These are phyloP conservation scores for Cryptocephalus moraei DNA, from an alignment of 2,888 invertebrate genomes.

Conservation along the genomic window DNA sequence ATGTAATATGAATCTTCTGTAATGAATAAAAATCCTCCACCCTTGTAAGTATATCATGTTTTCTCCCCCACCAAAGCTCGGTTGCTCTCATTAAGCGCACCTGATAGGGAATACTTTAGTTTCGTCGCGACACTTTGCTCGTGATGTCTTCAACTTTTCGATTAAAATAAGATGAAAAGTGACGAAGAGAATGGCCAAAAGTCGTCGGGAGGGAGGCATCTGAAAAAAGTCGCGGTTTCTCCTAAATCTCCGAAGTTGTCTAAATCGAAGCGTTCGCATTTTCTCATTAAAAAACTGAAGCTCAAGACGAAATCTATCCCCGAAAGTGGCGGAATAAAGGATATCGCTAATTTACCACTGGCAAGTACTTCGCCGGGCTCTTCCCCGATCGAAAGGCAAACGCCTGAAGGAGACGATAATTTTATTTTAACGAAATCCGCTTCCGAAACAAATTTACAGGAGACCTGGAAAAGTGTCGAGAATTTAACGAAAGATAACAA, in stretches of 20 bases:
- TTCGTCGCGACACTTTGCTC: conserved; percentile 12
- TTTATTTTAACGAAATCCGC: conserved; percentile 24
- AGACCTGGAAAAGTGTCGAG: conserved; percentile 28
- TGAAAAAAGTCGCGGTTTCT: conserved; percentile 18
- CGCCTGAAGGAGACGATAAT: conserved; percentile 27
- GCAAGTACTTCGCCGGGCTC: conserved; percentile 19
- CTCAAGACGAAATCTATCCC: conserved; percentile 18
- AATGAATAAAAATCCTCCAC: conserved; percentile 7
- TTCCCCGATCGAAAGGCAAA: conserved; percentile 20
- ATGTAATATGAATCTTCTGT: neutral
- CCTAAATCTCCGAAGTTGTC: conserved; percentile 18
- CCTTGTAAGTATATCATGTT: conserved; percentile 1
- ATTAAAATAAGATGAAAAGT: conserved; percentile 22
- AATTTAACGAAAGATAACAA: conserved; percentile 18
- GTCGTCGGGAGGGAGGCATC: conserved; percentile 8
- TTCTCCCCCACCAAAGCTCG: conserved; percentile 10
- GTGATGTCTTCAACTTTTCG: conserved; percentile 7
- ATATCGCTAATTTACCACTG: conserved; percentile 14
- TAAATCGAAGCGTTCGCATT: conserved; percentile 22
- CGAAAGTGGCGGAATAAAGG: conserved; percentile 8
- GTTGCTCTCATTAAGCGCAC: conserved; percentile 13
- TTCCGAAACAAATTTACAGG: conserved; percentile 29
- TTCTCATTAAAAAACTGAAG: conserved; percentile 25
- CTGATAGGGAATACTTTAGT: conserved; percentile 18
- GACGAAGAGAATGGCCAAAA: conserved; percentile 13